These are phyloP conservation scores for Momotus momota DNA, from an alignment of 2,797 vertebrate species.

Conservation along the genomic window DNA sequence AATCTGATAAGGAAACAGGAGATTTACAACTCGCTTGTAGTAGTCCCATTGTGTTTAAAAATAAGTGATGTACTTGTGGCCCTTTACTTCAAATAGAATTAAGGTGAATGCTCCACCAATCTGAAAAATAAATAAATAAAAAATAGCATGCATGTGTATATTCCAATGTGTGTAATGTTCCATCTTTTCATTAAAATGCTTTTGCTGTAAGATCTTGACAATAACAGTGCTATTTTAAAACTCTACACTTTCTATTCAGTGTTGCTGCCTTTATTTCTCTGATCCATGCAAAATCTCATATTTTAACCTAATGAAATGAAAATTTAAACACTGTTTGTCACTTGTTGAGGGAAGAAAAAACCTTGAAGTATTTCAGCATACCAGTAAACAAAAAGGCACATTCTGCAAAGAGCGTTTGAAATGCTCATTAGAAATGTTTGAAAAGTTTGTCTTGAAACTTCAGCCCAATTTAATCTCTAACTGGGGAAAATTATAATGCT, in stretches of 20 bases:
- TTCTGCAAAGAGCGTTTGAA: background rate
- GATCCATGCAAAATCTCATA: background rate
- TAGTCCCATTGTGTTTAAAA: background rate
- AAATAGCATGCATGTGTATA: background rate
- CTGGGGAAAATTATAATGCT: background rate
- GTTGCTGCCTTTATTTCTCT: constrained; percentile 13
- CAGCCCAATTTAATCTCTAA: background rate
- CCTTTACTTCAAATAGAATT: background rate
- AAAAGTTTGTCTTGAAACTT: constrained; percentile 1
- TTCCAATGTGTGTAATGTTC: background rate
- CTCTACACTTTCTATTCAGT: background rate
- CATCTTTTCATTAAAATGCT: background rate
- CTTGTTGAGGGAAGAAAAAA: background rate
- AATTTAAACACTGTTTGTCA: background rate
- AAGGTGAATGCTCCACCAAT: background rate
- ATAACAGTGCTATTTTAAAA: background rate
- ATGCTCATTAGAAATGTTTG: background rate
- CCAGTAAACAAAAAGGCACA: background rate
- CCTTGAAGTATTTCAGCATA: background rate
- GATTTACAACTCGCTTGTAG: background rate
- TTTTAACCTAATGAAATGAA: constrained; percentile 48
- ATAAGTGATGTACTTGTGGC: background rate
- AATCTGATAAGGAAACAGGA: background rate
- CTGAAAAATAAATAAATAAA: background rate
- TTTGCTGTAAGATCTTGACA: background rate